Evolutionary conservation across 2,113 vertebrate species (phyloP), one percentile per base, ranked within the genome.

Genomic region (Leptobrachium leishanense): DNA sequence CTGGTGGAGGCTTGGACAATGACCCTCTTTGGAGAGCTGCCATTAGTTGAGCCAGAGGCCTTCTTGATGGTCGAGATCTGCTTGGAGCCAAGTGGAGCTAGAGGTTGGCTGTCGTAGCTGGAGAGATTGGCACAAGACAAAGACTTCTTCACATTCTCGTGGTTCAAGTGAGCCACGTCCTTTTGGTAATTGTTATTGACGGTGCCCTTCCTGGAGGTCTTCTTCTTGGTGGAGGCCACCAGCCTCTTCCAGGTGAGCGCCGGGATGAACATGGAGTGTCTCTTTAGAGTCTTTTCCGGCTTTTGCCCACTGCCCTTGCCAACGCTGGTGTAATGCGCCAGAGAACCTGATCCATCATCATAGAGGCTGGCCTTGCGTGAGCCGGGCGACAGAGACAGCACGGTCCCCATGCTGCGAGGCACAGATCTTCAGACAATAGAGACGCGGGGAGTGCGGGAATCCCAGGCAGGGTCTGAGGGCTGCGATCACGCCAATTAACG

Each of bases 1-100:
- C 93, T 92, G 75, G 93, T 95, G 76, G 94, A 95, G 0, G 93
- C 94, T 85, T 95, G 94, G n/a, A 95, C 93, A 7, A 94, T 89
- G n/a, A 95, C 90, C 0, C 92, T 89, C 74, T 91, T 91, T 0
- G 93, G 94, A 2, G 94, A 93, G 0, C 91, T 76, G 13, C 70
- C 69, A n/a, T 77, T 71, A 1, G 55, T 72, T 54, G 53, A 64
- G 68, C 40, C 55, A 0, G 90, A 83, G 8, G 84, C 84, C 41
- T 89, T 92, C 54, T 90, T 91, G 76, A 88, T 88, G 0, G 92
- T 92, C 1, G 92, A 87, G 13, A 92, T 84, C 79, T 85, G 2
- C 85, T 85, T 20, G 86, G 82, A 0, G 85, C 82, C n/a, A 88
- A 81, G 86, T 68, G 69, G 89, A 86, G 74, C 76, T 72, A 87